These are phyloP conservation scores for Onychorhynchus coronatus DNA, from an alignment of 2,113 vertebrate genomes.

Conservation along the genomic window DNA sequence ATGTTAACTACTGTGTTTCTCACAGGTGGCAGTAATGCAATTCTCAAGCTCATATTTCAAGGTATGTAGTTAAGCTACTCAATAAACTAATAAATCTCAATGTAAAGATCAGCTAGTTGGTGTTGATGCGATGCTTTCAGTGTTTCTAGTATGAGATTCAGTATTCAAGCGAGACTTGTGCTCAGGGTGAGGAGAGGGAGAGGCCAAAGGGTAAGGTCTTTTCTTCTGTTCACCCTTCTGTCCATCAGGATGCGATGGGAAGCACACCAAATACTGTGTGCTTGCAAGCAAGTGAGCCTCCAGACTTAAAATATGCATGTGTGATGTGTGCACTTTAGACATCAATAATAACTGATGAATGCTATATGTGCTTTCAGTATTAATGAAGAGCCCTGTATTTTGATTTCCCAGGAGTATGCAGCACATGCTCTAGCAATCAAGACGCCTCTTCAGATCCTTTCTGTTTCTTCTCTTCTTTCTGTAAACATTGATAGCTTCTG, in stretches of 20 bases:
- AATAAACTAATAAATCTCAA: conserved; percentile 4
- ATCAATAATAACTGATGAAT: conserved; percentile 1
- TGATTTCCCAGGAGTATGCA: conserved; percentile 25
- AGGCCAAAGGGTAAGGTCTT: background rate
- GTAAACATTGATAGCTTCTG: background rate
- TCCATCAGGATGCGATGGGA: background rate
- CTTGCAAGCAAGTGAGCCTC: background rate
- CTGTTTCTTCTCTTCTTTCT: background rate
- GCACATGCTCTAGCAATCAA: conserved; percentile 20
- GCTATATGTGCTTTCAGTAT: conserved; percentile 4
- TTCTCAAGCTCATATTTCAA: conserved; percentile 4
- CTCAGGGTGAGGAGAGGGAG: background rate
- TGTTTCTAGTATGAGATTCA: background rate
- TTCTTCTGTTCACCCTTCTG: background rate
- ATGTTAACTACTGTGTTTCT: background rate
- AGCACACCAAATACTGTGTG: background rate
- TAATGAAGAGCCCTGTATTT: conserved; percentile 24
- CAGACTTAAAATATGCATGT: background rate
- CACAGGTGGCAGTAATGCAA: background rate
- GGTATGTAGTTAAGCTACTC: background rate
- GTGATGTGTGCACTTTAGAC: background rate
- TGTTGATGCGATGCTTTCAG: background rate
- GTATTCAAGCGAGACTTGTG: background rate
- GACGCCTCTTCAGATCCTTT: background rate
- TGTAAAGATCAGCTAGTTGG: background rate